These are phyloP conservation scores for Lasioglossum figueresi DNA, from an alignment of 2,888 invertebrate species.

Conservation along the genomic window DNA sequence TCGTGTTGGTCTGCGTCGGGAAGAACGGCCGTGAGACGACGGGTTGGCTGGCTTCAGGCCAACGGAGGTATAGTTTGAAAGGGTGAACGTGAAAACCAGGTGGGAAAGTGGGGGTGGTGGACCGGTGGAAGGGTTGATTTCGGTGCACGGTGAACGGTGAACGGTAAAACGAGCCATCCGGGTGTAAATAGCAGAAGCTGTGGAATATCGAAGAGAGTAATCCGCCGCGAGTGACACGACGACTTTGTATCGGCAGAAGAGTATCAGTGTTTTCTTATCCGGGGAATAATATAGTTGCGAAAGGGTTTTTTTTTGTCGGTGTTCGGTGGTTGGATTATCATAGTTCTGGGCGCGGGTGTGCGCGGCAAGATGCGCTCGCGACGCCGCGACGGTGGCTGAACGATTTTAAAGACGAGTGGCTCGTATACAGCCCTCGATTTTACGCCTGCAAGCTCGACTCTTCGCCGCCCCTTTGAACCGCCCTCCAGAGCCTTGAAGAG, in stretches of 20 bases:
- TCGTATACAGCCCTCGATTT: constrained; percentile 52
- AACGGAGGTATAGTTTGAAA: constrained; percentile 36
- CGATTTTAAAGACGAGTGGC: constrained; percentile 47
- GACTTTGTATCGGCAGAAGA: neutral
- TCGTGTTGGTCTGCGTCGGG: constrained; percentile 42
- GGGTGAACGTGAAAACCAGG: constrained; percentile 48
- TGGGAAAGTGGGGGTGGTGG: constrained; percentile 38
- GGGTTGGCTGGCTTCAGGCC: constrained; percentile 57
- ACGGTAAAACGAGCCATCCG: neutral
- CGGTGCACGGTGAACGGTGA: neutral
- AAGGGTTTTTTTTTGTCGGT: neutral
- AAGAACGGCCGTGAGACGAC: constrained; percentile 45
- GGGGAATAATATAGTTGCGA: neutral
- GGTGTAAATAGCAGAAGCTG: constrained; percentile 3
- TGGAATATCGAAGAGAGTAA: constrained; percentile 1
- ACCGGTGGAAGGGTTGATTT: neutral
- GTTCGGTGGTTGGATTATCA: constrained; percentile 20
- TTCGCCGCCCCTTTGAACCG: neutral
- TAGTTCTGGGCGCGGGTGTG: constrained; percentile 11
- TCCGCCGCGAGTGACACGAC: neutral
- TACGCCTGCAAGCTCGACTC: constrained; percentile 23
- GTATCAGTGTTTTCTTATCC: neutral
- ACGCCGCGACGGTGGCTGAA: constrained; percentile 56
- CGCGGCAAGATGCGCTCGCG: constrained; percentile 60
- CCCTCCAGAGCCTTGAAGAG: constrained; percentile 28